Percentiles rank a stretch among this genome's conserved stretches.
These are phyloP conservation scores for Pseudomyrmex gracilis DNA, from an alignment of 1,140 invertebrate genomes.

Conservation along the genomic window DNA sequence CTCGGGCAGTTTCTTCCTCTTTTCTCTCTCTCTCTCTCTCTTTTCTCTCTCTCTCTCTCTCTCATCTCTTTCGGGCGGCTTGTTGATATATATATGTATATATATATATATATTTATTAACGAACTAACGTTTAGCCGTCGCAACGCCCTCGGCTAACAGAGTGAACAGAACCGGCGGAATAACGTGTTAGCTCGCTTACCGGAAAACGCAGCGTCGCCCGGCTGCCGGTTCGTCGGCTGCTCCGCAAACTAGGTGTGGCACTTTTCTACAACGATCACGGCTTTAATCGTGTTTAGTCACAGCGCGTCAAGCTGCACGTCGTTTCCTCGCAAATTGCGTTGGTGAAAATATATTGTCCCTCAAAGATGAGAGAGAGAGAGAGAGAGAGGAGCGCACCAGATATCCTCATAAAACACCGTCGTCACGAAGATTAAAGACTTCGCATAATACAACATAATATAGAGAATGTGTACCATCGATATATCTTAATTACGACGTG, in stretches of 20 bases:
- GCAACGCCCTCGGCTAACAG: conserved; percentile 37
- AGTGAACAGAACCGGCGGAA: conserved; percentile 57
- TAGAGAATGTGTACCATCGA: not conserved
- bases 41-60: conserved; percentile 12
- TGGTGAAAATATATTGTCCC: conserved; percentile 24
- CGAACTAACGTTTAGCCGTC: conserved; percentile 56
- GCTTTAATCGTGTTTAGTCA: conserved; percentile 70
- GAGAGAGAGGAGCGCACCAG: not conserved
- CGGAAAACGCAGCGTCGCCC: conserved; percentile 45
- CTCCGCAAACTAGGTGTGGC: conserved; percentile 59
- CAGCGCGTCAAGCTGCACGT: conserved; percentile 55
- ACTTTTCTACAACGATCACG: conserved; percentile 69
- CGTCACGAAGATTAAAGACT: conserved; percentile 3
- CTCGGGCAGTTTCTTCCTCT: not conserved
- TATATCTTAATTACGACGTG: not conserved
- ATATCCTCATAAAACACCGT: conserved; percentile 1
- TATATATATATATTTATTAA: conserved; percentile 64
- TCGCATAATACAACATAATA: not conserved
- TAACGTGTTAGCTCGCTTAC: conserved; percentile 64
- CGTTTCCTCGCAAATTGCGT: conserved; percentile 59
- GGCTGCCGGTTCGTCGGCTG: not conserved
- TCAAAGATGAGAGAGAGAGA: not conserved
- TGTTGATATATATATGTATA: conserved; percentile 4
- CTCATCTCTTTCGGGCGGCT: conserved; percentile 18
- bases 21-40: not conserved